Conservation (phyloP, 2,888 invertebrate species). For the Calliphora vomitoria region DNA sequence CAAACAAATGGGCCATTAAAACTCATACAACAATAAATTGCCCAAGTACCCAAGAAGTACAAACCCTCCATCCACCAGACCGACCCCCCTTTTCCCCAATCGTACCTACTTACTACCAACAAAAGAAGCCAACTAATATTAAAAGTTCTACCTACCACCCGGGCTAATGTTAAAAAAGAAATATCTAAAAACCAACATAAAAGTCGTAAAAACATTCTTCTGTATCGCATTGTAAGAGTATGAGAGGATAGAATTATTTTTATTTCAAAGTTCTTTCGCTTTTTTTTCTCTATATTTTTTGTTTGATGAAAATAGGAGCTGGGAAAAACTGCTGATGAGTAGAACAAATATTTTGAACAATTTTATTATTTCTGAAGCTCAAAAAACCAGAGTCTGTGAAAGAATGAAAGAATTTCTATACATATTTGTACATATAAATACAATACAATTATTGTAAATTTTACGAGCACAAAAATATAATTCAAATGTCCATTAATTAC, state of each 20-base stretch:
- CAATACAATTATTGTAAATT: slow-evolving; percentile 81
- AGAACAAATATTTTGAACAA: slow-evolving; percentile 49
- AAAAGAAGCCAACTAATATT: slow-evolving; percentile 39
- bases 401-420: slow-evolving; percentile 52
- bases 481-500: slow-evolving; percentile 83
- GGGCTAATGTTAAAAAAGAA: slow-evolving; percentile 47
- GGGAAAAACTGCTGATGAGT: slow-evolving; percentile 32
- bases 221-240: slow-evolving; percentile 9
- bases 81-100: background rate
- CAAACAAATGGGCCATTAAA: slow-evolving; percentile 80
- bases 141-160: slow-evolving; percentile 49
- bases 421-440: background rate
- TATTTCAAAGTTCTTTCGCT: slow-evolving; percentile 69
- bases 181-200: slow-evolving; percentile 76
- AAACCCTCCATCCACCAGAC: background rate
- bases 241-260: slow-evolving; percentile 25
- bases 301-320: slow-evolving; percentile 60
- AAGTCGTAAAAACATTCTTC: slow-evolving; percentile 79
- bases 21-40: slow-evolving; percentile 75
- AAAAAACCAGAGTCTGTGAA: slow-evolving; percentile 35
- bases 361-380: slow-evolving; percentile 46
- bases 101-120: background rate
- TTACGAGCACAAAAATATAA: slow-evolving; percentile 82
- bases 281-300: slow-evolving; percentile 78
- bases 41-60: slow-evolving; percentile 49